phyloP scores from a whole-genome alignment of 2,797 vertebrate species.

The Aselliscus stoliczkanus region DNA sequence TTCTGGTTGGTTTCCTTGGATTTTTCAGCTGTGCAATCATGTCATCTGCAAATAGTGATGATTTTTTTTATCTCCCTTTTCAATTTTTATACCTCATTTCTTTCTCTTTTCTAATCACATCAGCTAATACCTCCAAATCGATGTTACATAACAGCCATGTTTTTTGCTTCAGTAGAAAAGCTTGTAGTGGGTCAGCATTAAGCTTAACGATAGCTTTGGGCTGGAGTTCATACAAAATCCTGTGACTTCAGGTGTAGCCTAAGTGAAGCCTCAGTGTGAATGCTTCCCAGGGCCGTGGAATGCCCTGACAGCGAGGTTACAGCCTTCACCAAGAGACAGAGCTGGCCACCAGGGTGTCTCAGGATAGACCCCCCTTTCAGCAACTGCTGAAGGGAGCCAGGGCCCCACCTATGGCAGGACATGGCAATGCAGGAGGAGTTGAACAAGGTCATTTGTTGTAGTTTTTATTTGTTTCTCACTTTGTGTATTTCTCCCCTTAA shows the following conservation, averaged over 20 bases:
- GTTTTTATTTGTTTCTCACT: neutral
- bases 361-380: neutral
- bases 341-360: neutral
- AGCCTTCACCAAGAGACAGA: neutral
- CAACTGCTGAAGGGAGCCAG: neutral
- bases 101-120: neutral
- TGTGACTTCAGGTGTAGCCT: neutral
- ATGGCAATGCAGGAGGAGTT: neutral
- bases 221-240: neutral
- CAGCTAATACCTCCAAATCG: neutral
- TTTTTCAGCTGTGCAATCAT: neutral
- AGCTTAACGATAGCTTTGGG: neutral
- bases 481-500: neutral
- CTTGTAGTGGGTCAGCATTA: neutral
- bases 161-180: neutral
- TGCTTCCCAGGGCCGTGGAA: rapidly evolving
- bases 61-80: neutral
- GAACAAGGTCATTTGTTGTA: neutral
- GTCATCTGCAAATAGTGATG: neutral
- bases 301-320: neutral
- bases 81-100: slow-evolving; percentile 8
- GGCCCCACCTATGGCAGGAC: neutral
- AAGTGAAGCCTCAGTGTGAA: neutral
- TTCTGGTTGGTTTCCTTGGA: neutral
- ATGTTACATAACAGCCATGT: neutral